Evolutionary conservation across 2,888 invertebrate genomes (phyloP).

Genomic region (Oxytorus armatus): DNA sequence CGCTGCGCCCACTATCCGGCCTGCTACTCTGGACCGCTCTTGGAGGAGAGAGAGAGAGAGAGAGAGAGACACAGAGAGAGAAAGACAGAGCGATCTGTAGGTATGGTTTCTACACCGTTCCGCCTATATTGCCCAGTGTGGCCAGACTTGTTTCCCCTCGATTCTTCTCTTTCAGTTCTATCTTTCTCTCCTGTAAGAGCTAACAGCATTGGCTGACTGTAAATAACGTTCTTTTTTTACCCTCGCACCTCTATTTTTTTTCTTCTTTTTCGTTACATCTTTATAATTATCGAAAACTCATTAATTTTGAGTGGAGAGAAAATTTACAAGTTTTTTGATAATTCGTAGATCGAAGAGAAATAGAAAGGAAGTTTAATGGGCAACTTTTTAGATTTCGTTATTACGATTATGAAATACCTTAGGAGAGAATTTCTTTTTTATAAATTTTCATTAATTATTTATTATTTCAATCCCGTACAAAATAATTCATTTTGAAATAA

Average conservation of each 20-base stretch:
- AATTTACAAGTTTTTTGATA: not conserved
- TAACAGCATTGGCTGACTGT: slow-evolving; percentile 2
- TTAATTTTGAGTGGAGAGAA: not conserved
- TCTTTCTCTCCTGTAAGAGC: not conserved
- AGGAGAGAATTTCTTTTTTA: no score
- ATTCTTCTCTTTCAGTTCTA: slow-evolving; percentile 3
- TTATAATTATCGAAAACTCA: not conserved
- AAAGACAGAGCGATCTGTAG: slow-evolving; percentile 40
- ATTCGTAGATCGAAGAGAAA: no score
- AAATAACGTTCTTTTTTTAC: not conserved
- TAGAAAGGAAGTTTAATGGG: no score
- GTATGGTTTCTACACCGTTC: slow-evolving; percentile 58
- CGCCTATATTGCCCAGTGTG: slow-evolving; percentile 50
- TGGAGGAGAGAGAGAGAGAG: slow-evolving; percentile 3
- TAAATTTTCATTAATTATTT: no score
- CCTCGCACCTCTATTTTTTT: not conserved
- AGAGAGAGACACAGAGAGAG: slow-evolving; percentile 30
- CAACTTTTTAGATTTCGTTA: no score
- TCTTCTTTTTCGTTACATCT: not conserved
- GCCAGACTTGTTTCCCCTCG: slow-evolving; percentile 51
- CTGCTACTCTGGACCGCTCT: slow-evolving; percentile 25
- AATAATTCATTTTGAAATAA: no score
- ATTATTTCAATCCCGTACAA: no score
- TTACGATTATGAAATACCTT: no score
- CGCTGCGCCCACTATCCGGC: slow-evolving; percentile 25